A percentile compares a stretch with the other conserved stretches of the same genome.
phyloP scores from a whole-genome alignment of 1,140 invertebrate genomes.

The Anagrus nilaparvatae region DNA sequence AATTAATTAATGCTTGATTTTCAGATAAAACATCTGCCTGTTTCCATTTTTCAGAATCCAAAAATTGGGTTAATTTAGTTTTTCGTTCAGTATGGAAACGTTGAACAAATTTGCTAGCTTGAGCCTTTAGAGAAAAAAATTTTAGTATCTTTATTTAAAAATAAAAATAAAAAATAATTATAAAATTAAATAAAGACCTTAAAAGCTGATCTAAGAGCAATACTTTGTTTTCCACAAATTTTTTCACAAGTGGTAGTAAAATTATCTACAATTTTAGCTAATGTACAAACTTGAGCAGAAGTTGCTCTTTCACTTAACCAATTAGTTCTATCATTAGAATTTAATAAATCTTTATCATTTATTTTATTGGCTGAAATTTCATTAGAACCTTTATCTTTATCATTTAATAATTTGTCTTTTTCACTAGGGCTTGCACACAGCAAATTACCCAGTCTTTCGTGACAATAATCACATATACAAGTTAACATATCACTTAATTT shows the following conservation, averaged over 20 bases:
- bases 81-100: slow-evolving; percentile 84
- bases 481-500: slow-evolving; percentile 68
- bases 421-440: slow-evolving; percentile 65
- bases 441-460: slow-evolving; percentile 80
- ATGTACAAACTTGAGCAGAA: slow-evolving; percentile 64
- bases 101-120: slow-evolving; percentile 84
- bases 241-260: slow-evolving; percentile 68
- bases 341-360: slow-evolving; percentile 28
- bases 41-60: slow-evolving; percentile 91
- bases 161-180: slow-evolving; percentile 4
- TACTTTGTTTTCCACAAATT: slow-evolving; percentile 69
- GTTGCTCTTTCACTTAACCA: slow-evolving; percentile 50
- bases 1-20: slow-evolving; percentile 67
- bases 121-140: slow-evolving; percentile 32
- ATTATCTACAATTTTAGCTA: slow-evolving; percentile 68
- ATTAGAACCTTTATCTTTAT: slow-evolving; percentile 25
- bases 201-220: slow-evolving; percentile 69
- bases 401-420: slow-evolving; percentile 42
- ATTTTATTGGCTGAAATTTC: slow-evolving; percentile 22
- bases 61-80: slow-evolving; percentile 67
- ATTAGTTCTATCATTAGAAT: slow-evolving; percentile 33
- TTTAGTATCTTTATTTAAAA: slow-evolving; percentile 1
- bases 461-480: slow-evolving; percentile 80
- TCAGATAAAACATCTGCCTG: slow-evolving; percentile 81
- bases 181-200: slow-evolving; percentile 45